phyloP scores from a whole-genome alignment of 2,797 vertebrate genomes.

The Crenichthys baileyi region DNA sequence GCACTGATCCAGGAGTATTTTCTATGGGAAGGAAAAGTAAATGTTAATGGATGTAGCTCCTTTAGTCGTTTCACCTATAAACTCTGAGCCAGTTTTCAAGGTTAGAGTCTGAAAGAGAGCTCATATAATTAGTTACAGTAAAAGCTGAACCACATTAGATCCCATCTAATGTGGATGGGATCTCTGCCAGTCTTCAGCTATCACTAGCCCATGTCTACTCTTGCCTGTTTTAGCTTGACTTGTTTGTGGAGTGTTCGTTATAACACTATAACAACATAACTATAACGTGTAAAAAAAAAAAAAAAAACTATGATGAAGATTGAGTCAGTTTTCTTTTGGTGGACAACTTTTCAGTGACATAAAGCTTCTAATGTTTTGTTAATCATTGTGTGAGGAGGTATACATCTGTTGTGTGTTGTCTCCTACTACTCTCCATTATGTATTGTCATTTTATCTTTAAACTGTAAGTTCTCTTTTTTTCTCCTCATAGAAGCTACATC shows the following conservation, averaged over 20 bases:
- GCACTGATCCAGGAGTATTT: no score
- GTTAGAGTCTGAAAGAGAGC: no score
- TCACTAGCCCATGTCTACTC: slow-evolving; percentile 47
- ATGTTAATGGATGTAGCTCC: no score
- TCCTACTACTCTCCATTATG: neutral
- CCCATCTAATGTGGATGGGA: slow-evolving; percentile 60
- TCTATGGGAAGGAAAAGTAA: no score
- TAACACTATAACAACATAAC: neutral
- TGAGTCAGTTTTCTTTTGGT: slow-evolving; percentile 23
- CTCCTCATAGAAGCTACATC: neutral
- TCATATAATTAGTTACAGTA: no score
- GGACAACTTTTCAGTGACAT: slow-evolving; percentile 24
- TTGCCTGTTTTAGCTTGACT: slow-evolving; percentile 36
- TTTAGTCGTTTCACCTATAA: no score
- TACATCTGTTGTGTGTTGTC: slow-evolving; percentile 4
- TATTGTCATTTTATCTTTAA: neutral
- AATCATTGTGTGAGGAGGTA: slow-evolving; percentile 27
- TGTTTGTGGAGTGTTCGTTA: slow-evolving; percentile 41
- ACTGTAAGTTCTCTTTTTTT: neutral
- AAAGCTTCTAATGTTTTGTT: slow-evolving; percentile 20
- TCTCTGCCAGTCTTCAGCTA: slow-evolving; percentile 59
- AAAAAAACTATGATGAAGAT: slow-evolving; percentile 21
- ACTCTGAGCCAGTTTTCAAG: no score
- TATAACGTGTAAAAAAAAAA: slow-evolving; percentile 5
- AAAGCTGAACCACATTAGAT: no score